A percentile compares a stretch with the other conserved stretches of the same genome.
Evolutionary conservation across 2,113 vertebrate species (phyloP).

Genomic region (Leptodactylus fuscus): DNA sequence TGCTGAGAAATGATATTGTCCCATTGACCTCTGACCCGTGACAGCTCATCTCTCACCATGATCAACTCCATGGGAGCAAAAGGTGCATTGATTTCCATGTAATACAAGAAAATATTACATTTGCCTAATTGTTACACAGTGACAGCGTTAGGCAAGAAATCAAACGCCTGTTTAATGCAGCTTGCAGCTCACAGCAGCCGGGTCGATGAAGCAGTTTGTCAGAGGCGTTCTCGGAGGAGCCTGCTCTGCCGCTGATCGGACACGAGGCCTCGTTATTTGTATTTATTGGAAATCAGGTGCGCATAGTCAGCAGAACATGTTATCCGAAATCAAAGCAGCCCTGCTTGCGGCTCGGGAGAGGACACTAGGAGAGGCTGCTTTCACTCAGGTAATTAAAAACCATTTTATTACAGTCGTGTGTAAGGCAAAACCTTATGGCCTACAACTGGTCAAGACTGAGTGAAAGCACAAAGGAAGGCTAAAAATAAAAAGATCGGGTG

Average conservation of each 20-base stretch:
- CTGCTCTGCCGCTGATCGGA: slow-evolving; percentile 70
- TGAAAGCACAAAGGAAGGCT: no score
- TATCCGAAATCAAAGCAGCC: slow-evolving; percentile 93
- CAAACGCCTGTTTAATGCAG: slow-evolving; percentile 87
- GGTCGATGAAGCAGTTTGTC: slow-evolving; percentile 97
- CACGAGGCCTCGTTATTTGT: slow-evolving; percentile 68
- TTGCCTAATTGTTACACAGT: slow-evolving; percentile 90
- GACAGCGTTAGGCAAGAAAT: slow-evolving; percentile 85
- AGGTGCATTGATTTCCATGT: slow-evolving; percentile 98
- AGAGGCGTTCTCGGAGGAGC: slow-evolving; percentile 83
- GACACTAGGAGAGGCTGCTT: slow-evolving; percentile 78
- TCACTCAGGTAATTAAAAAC: slow-evolving; percentile 96
- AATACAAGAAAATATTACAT: slow-evolving; percentile 97
- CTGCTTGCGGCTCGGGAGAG: slow-evolving; percentile 73
- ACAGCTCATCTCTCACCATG: slow-evolving; percentile 76
- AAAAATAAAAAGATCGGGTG: no score
- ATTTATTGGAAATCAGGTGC: slow-evolving; percentile 80
- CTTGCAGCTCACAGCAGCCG: slow-evolving; percentile 78
- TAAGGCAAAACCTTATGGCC: slow-evolving; percentile 71
- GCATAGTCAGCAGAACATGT: slow-evolving; percentile 93
- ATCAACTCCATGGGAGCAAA: slow-evolving; percentile 78
- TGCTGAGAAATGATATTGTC: slow-evolving; percentile 65
- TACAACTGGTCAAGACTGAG: not conserved
- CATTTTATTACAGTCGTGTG: slow-evolving; percentile 85
- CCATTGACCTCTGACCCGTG: slow-evolving; percentile 68